Base-by-base conservation (phyloP, 2,797 vertebrate genomes). In the Peromyscus eremicus region DNA sequence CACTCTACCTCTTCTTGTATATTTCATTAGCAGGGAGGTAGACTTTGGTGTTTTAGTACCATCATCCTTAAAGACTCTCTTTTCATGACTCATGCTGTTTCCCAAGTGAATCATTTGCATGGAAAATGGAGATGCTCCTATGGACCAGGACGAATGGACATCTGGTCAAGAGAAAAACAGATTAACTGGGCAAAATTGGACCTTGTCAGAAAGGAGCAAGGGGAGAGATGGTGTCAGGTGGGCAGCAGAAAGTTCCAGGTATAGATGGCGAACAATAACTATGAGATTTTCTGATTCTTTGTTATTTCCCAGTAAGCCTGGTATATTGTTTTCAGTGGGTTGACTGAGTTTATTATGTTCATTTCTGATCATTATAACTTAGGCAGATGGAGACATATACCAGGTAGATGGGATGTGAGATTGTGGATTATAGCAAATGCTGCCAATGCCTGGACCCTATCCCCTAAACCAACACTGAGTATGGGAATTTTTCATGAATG, bases 241-340 rank as follows among this genome's bases (percentile, higher is more conserved):
- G 34, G 32, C 12, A 40, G 46, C 60, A 9, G 0, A 37, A 75
- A 21, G 66, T 75, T 62, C 40, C 60, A 73, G 40, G 25, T 32
- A 6, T 14, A 37, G 57, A 57, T 37, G 27, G 17, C 16, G 8
- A 70, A 77, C 2, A 0, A 13, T 43, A 70, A 12, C 73, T 81
- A 6, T 52, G 19, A 85, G 85, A 49, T 57, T 82, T 32, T 85
- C 21, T 77, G 49, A 34, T 91, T 84, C 75, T 68, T 71, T 57
- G 57, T 52, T 85, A n/a, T 91, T 92, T 94, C 73, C 32, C n/a
- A 14, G 11, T 94, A 64, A 79, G 23, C 55, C 21, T 92, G 11
- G 3, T 71, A 11, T 27, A 43, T 77, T 85, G 27, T 79, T 77
- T 55, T 75, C 0, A 0, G 7, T 81, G 43, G 7, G 7, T 73